Base-by-base conservation (phyloP, 2,888 invertebrate species). In the Hydraecia micacea region DNA sequence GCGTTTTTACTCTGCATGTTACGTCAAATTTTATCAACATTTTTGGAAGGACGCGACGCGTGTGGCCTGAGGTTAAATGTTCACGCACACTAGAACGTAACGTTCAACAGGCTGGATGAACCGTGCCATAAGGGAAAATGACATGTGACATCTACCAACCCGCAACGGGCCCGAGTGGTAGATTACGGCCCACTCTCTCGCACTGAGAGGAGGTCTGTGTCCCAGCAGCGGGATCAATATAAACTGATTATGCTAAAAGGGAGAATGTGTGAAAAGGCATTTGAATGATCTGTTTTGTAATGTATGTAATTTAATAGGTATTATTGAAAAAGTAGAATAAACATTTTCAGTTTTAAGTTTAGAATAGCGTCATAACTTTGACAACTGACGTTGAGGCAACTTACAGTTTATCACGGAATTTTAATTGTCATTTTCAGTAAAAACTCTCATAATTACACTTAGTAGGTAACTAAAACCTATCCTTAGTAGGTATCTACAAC, bases 11-110 rank as follows among this genome's bases (percentile, higher is more conserved):
- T 60, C n/a, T 52, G 28, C 18, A 42, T 39, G 55, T 77, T 62
- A 2, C 18, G 36, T 21, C 42, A 73, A 73, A 74, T 84, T 87
- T 86, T 75, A 84, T 80, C 62, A 79, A 65, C 21, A 60, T 70
- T 79, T 67, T 70, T 69, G 49, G 15, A 18, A 46, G 70, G 75
- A 21, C 72, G 46, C n/a, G 46, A 28, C 60, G 46, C 66, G 21
- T 15, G 13, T 49, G 36, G 65, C 15, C 46, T 13, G 18, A 7
- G 49, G 52, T 28, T 65, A 63, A 70, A 60, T 66, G 63, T 49
- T 28, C 52, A 36, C 9, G n/a, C 9, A 21, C 18, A 67, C 52
- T 71, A 18, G 1, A 25, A 55, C 58, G 78, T 78, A 58, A 52
- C 58, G 13, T 42, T 67, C 80, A 67, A 80, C 28, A 73, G 13